Percentiles rank a stretch among this genome's conserved stretches.
Evolutionary conservation across 2,113 vertebrate genomes (phyloP).

Genomic region (Rhinoptilus africanus): DNA sequence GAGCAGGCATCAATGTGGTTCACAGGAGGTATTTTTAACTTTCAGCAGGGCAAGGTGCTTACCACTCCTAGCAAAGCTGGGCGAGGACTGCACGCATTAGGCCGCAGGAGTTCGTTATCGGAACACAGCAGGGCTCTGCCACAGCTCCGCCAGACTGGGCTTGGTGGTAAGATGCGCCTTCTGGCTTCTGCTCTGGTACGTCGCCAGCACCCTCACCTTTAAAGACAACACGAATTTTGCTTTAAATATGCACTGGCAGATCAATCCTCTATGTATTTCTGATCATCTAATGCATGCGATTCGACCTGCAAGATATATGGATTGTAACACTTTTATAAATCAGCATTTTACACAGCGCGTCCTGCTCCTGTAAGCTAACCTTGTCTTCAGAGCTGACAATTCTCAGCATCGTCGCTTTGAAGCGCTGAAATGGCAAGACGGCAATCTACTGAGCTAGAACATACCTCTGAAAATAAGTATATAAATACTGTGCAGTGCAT

Average conservation of each 20-base stretch:
- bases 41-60: not conserved
- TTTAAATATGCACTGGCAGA: not conserved
- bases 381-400: slow-evolving; percentile 8
- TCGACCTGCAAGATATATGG: not conserved
- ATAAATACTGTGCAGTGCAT: not conserved
- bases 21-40: not conserved
- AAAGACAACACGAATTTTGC: not conserved
- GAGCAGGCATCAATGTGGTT: not conserved
- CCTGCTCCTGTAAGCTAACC: not conserved
- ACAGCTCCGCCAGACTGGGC: not conserved
- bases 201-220: not conserved
- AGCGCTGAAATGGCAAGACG: not conserved
- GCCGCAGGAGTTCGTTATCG: not conserved
- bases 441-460: not conserved
- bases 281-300: not conserved
- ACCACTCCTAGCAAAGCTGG: not conserved
- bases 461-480: not conserved
- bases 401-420: not conserved
- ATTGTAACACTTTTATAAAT: not conserved
- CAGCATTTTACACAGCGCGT: not conserved
- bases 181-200: fast-evolving
- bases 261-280: not conserved
- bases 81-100: not conserved
- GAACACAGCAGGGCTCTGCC: not conserved
- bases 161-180: not conserved